A percentile compares a stretch with the other conserved stretches of the same genome.
Conservation (phyloP, 2,888 invertebrate genomes). For the Lacanobia wlatinum region DNA sequence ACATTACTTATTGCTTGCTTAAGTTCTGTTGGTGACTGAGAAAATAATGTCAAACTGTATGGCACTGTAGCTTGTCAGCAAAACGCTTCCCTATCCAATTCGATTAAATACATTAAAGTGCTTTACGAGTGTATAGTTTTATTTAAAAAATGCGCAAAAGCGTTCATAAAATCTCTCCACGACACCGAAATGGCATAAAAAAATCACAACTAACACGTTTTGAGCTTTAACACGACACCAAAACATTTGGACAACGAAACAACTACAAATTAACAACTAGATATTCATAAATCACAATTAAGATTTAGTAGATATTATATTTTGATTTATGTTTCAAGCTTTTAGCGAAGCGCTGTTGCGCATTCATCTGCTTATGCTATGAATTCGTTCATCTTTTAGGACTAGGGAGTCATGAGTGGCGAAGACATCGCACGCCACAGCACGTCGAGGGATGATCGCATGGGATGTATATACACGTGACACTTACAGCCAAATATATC, state of each 20-base stretch:
- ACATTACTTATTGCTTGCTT: conserved; percentile 37
- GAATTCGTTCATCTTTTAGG: conserved; percentile 26
- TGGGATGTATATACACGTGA: conserved; percentile 78
- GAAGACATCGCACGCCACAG: conserved; percentile 46
- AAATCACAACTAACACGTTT: conserved; percentile 81
- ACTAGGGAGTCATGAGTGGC: conserved; percentile 30
- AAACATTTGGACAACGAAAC: conserved; percentile 67
- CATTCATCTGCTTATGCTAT: conserved; percentile 13
- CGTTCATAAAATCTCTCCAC: conserved; percentile 85
- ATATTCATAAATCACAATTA: conserved; percentile 51
- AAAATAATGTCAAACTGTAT: conserved; percentile 29
- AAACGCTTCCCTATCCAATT: conserved; percentile 45
- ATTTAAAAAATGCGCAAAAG: conserved; percentile 88
- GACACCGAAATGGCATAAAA: conserved; percentile 86
- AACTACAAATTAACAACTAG: conserved; percentile 59
- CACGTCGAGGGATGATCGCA: conserved; percentile 64
- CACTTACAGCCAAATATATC: conserved; percentile 66
- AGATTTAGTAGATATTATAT: conserved; percentile 28
- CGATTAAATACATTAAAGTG: conserved; percentile 66
- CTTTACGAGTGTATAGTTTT: conserved; percentile 73
- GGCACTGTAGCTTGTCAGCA: conserved; percentile 52
- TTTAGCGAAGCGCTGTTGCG: conserved; percentile 30
- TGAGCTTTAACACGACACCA: conserved; percentile 76
- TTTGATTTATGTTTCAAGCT: conserved; percentile 35
- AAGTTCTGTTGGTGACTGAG: conserved; percentile 20